phyloP scores from a whole-genome alignment of 1,140 invertebrate genomes.

The Drosophila mojavensis region DNA sequence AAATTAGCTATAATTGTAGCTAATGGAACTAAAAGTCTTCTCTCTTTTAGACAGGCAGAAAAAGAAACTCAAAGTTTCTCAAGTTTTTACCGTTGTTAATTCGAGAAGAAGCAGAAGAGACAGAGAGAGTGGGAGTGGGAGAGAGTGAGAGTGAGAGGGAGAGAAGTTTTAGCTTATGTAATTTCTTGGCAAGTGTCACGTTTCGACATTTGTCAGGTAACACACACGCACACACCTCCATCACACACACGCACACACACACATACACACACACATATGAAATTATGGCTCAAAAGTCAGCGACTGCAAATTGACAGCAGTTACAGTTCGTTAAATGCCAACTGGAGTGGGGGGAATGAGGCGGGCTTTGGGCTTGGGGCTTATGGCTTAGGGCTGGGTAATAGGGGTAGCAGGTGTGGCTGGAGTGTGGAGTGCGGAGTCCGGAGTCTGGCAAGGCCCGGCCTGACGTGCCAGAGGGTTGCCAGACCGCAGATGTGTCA shows the following conservation, averaged over 20 bases:
- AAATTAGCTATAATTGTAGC: background rate
- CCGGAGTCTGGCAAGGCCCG: background rate
- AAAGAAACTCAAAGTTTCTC: background rate
- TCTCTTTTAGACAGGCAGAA: too few relatives aligned
- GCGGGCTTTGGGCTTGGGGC: background rate
- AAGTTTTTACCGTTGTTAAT: background rate
- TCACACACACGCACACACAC: conserved; percentile 8
- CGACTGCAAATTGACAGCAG: conserved; percentile 82
- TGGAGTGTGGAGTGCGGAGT: too few relatives aligned
- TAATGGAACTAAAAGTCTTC: conserved; percentile 5
- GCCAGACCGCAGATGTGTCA: conserved; percentile 79
- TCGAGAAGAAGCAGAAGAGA: background rate
- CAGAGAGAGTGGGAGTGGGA: too few relatives aligned
- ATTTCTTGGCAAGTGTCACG: conserved; percentile 82
- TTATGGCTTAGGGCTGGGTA: background rate
- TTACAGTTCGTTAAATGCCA: conserved; percentile 81
- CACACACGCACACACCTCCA: conserved; percentile 41
- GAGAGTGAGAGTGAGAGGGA: background rate
- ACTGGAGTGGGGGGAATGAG: conserved; percentile 7
- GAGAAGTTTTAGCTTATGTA: conserved; percentile 78
- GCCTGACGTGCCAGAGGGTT: conserved; percentile 20
- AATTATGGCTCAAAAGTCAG: conserved; percentile 80
- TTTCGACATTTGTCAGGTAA: conserved; percentile 80
- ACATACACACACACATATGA: conserved; percentile 35
- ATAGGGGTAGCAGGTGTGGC: background rate